Evolutionary conservation across 2,888 invertebrate genomes (phyloP), one percentile per base, ranked within the genome.

Genomic region (Temnothorax unifasciatus): DNA sequence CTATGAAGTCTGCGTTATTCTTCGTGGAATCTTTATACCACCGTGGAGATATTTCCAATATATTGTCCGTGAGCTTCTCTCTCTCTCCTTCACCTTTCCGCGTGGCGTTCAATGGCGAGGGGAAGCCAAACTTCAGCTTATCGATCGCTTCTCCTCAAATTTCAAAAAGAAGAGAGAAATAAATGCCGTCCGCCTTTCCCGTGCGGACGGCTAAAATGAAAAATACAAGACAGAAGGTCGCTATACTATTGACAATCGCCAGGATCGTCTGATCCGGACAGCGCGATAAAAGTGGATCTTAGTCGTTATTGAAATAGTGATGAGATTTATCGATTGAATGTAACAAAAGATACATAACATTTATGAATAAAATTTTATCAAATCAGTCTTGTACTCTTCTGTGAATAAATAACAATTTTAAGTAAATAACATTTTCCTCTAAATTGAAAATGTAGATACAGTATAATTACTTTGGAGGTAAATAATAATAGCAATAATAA

Each of bases 41-140:
- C 47, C 50, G 68, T 29, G 13, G 54, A 88, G 79, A 82, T 86
- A 88, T 86, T 87, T 86, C 85, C 88, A 76, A 89, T 89, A 85
- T 75, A 84, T 83, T 44, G 79, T 47, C 25, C 34, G 15, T 4
- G 66, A 74, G 57, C 52, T n/a, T 61, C 69, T 61, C 69, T 44
- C 69, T 44, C 74, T 13, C 29, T 41, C 61, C n/a, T 38, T 61
- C 61, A 2, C 6, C 1, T 74, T 75, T 64, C n/a, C 29, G 29
- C 25, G 29, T 3, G 54, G 21, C 47, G 52, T 84, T 44, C 77
- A 85, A 82, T 75, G 69, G 64, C 52, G 21, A 63, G 15, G 9
- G 8, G 34, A 76, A 82, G 76, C 76, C 61, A 64, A 76, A 57
- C 64, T 34, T 34, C 21, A 44, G 59, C 79, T 63, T n/a, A 38